These are phyloP conservation scores for Festucalex cinctus DNA, from an alignment of 2,113 vertebrate genomes.

Conservation along the genomic window DNA sequence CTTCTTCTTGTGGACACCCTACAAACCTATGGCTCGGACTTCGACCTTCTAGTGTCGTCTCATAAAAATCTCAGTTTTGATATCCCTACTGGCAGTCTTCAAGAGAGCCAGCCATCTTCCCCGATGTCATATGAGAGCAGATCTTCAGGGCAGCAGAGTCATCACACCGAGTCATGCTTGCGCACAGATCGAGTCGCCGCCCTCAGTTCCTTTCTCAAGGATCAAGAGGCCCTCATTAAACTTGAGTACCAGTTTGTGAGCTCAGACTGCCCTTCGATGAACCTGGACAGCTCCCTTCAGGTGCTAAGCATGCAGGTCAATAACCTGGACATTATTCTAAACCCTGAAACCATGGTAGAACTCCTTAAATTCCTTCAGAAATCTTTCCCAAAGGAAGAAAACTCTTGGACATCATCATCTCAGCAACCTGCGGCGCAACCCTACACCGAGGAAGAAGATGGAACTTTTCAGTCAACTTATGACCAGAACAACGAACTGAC, in stretches of 20 bases:
- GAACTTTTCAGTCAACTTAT: slow-evolving; percentile 82
- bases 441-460: slow-evolving; percentile 68
- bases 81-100: slow-evolving; percentile 87
- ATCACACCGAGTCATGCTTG: slow-evolving; percentile 25
- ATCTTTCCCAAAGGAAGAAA: slow-evolving; percentile 92
- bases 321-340: slow-evolving; percentile 95
- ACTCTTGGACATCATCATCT: slow-evolving; percentile 62
- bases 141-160: slow-evolving; percentile 41
- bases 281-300: slow-evolving; percentile 89
- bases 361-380: slow-evolving; percentile 94
- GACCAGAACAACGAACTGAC: slow-evolving; percentile 90
- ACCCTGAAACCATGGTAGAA: slow-evolving; percentile 97
- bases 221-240: slow-evolving; percentile 91
- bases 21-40: slow-evolving; percentile 93
- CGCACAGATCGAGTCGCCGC: slow-evolving; percentile 50
- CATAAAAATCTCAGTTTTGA: slow-evolving; percentile 97
- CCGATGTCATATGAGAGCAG: slow-evolving; percentile 67
- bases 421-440: slow-evolving; percentile 73
- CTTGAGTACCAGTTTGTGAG: slow-evolving; percentile 97
- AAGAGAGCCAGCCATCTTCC: slow-evolving; percentile 86
- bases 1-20: slow-evolving; percentile 93
- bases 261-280: slow-evolving; percentile 94
- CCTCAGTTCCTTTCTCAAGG: slow-evolving; percentile 66
- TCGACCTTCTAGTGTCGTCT: slow-evolving; percentile 95
- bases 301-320: slow-evolving; percentile 92